Base-by-base conservation (phyloP, 2,113 vertebrate genomes). In the Scolopax mira region DNA sequence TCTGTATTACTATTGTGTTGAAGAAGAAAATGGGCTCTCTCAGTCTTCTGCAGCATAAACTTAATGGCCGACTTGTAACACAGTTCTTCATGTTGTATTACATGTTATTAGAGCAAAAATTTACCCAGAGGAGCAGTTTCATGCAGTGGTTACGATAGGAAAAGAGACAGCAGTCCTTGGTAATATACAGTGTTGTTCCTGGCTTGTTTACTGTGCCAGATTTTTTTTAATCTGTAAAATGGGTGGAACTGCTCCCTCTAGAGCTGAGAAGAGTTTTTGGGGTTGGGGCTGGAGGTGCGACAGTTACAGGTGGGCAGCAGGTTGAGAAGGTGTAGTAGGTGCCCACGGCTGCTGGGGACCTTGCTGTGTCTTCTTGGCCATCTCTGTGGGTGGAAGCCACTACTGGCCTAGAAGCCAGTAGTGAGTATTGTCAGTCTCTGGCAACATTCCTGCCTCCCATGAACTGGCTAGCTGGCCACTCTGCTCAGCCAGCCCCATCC, bases 11-110 rank as follows among this genome's bases (percentile, higher is more conserved):
- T 77, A 0, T 58, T 10, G 6, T 3, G 1, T 17, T 3, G 1
- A 90, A 83, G 58, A 80, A 57, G 54, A 41, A 83, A 85, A 37
- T 5, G 6, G 44, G 22, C 23, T 74, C 17, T 7, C 39, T 64
- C 44, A 49, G 22, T 81, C 54, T 86, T 83, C 49, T 74, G 55
- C 79, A 83, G 72, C 46, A 88, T 71, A 39, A 95, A 64, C 52
- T 78, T 71, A 33, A 61, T 51, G 62, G 17, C 39, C 73, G 41
- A n/a, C 54, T 72, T 33, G 28, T 66, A 58, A 46, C 22, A 44
- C n/a, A 31, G 46, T 61, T 80, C 37, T 83, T 46, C 22, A 6
- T 57, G 15, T 61, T 82, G 23, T 52, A 8, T 60, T 75, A 15
- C 0, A 0, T 49, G 11, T 73, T 61, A 22, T 22, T 64, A 62